These are phyloP conservation scores for Heliconius erato DNA, from an alignment of 2,888 invertebrate species.

Conservation along the genomic window DNA sequence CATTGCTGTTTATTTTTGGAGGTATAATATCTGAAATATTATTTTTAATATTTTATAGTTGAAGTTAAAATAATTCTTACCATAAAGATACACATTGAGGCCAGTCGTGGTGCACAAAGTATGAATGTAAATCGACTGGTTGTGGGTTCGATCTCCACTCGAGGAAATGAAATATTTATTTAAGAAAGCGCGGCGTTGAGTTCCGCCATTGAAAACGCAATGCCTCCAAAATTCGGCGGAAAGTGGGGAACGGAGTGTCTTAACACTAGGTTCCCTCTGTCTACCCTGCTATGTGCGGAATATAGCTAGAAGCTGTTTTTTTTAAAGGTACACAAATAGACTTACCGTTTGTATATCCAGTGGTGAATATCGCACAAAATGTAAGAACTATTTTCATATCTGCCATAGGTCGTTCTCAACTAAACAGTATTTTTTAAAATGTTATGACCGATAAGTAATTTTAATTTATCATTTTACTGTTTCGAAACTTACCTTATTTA, in stretches of 20 bases:
- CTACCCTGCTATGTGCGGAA: no score
- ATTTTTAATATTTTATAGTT: not conserved
- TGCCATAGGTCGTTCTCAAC: not conserved
- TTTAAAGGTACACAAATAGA: not conserved
- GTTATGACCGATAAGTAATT: not conserved
- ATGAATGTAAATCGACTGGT: no score
- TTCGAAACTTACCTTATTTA: not conserved
- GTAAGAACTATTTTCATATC: not conserved
- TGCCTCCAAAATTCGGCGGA: no score
- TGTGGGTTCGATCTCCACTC: no score
- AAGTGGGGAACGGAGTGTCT: no score
- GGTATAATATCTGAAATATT: slow-evolving; percentile 28
- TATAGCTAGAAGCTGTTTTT: no score
- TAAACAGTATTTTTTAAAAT: not conserved
- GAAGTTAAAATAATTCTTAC: not conserved
- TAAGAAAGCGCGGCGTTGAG: no score
- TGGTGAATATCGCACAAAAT: slow-evolving; percentile 3
- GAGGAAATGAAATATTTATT: no score
- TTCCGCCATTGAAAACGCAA: no score
- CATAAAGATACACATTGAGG: not conserved
- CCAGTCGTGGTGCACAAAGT: no score
- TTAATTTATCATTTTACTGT: not conserved
- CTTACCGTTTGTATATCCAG: slow-evolving; percentile 10
- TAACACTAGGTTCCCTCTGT: no score
- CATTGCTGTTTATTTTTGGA: slow-evolving; percentile 48